Evolutionary conservation across 2,113 vertebrate genomes (phyloP), one percentile per base, ranked within the genome.

Genomic region (Larimichthys crocea): DNA sequence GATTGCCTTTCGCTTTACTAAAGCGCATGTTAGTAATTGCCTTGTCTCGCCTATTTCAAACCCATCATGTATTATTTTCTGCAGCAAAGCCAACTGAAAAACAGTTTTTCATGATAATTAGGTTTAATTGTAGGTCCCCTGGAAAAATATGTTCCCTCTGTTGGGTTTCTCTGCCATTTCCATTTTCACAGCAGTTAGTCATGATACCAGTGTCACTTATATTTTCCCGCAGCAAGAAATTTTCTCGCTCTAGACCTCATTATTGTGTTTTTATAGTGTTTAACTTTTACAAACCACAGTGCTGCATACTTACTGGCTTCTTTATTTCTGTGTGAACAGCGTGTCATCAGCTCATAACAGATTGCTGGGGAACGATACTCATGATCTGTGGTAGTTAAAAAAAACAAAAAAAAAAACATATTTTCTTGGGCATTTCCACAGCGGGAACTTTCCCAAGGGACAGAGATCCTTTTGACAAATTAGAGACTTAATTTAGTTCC

Each of bases 71-170:
- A 60, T 86, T 31, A 62, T 73, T 79, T 85, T 74, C 48, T 79
- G 62, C 52, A 31, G 70, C 62, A 80, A 71, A 77, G 53, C 40
- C 3, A 59, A 86, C 17, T 63, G 57, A 77, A 72, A 79, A 49
- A 14, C 53, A 65, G 9, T 71, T 76, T 71, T 80, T 79, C 44
- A 68, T 72, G 61, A 83, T 88, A 80, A 84, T 87, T 86, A 83
- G 35, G 31, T 80, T 76, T 71, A 86, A 83, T 83, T 81, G n/a
- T 73, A 15, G 56, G 60, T 76, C 61, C 71, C 75, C 67, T 81
- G 46, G 56, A 86, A 73, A 70, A 63, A 76, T 59, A 83, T 85
- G 60, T 66, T 69, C 16, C 44, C 74, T 80, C 78, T 55, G 80
- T 44, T 71, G 80, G 62, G 60, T 74, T 84, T 48, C 57, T 79